Base-by-base conservation (phyloP, 2,888 invertebrate genomes). In the Andrena dorsata region DNA sequence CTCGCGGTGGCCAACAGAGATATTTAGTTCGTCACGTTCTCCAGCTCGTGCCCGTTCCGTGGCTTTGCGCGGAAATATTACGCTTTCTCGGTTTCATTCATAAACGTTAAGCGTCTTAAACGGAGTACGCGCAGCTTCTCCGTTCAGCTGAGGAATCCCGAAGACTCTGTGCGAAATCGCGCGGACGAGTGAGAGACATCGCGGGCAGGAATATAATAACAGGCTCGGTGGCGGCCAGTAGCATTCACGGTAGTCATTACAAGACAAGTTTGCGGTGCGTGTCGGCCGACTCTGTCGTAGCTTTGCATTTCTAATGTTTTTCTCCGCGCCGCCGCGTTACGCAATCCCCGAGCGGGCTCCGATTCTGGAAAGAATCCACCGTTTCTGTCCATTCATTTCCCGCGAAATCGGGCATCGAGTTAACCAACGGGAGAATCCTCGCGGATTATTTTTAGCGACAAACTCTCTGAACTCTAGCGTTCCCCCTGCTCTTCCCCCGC, bases 301-400 rank as follows among this genome's bases (percentile, higher is more conserved):
- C 75, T 75, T 81, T 76, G 69, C 81, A 84, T 75, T 73, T 84
- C 41, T 68, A 76, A 75, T 75, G 78, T 71, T 76, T 81, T 64
- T 58, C 64, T 69, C 30, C n/a, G 66, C 30, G 16, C 23, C 41
- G 71, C n/a, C 51, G 26, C 13, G 68, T 84, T 81, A 74, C 60
- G 80, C 76, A 76, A 86, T 76, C 26, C 32, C 23, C 10, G 35
- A 60, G 58, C 30, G 20, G 63, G 35, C 49, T 68, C 32, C 66
- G 68, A 66, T 81, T 81, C 58, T 41, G 26, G 68, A 20, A 30
- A 20, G 56, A 63, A 73, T 68, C 47, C 51, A 65, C 76, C 20
- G 13, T 47, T 41, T 56, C 65, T 13, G 41, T 49, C 49, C 32
- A 23, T 35, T 64, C 32, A 32, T 23, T 53, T 41, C 56, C 28